Evolutionary conservation across 2,797 vertebrate genomes (phyloP), one percentile per base, ranked within the genome.

Genomic region (Siniperca obscura): DNA sequence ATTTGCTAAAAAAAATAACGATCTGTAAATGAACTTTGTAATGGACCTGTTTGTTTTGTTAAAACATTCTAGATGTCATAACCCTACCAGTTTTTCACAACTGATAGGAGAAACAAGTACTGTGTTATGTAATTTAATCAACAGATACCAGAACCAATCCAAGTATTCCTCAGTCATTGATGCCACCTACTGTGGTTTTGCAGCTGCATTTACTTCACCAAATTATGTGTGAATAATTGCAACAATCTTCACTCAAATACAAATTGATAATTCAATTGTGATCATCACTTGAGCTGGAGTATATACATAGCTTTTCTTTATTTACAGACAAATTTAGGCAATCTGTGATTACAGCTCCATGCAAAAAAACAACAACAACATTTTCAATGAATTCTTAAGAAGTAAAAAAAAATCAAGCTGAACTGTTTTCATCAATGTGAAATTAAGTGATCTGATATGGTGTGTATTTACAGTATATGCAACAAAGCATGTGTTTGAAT

Each of bases 1-100:
- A 71, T 80, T 84, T 86, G 55, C 79, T 34, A 61, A 30, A 30
- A 30, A 30, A 30, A 30, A 30, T 30, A 72, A n/a, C 22, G 3
- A 64, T 64, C n/a, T 42, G 16, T 59, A 25, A 42, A 56, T 67
- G 1, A 59, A 50, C 17, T 46, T 22, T 53, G 36, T 17, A 80
- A 80, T 55, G 1, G 50, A 30, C 5, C 8, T 5, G 17, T 27
- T 48, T 52, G n/a, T 36, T 75, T 42, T 42, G 40, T 42, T 42
- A 42, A 42, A 42, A 55, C 30, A 21, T 52, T 40, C 1, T 17
- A 19, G 30, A 71, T 55, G 46, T 61, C 48, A 40, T 12, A 44
- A n/a, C 25, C 14, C 13, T 10, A 30, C 5, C 42, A 36, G 1
- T 12, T 25, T 44, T 50, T 73, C 11, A 5, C 44, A 5, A 19